Evolutionary conservation across 64 coral and sea anemone species (phyloP).

Genomic region (Acropora yongei): DNA sequence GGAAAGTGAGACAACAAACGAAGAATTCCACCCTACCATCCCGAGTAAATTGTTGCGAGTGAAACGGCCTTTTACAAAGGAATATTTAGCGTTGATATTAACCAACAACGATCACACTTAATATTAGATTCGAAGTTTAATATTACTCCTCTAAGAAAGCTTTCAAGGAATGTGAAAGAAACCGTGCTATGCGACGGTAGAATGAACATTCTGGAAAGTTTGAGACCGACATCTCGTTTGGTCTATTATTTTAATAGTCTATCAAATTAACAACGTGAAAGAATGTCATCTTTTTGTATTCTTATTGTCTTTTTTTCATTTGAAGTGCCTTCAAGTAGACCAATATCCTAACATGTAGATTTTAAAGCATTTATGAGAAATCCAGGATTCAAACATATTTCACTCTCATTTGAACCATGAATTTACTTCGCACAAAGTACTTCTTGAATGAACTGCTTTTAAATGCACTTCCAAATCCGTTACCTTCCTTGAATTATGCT

Average conservation of each 20-base stretch:
- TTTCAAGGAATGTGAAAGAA: neutral
- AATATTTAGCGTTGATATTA: neutral
- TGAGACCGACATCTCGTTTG: neutral
- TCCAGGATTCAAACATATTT: neutral
- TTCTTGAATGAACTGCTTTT: too few species aligned
- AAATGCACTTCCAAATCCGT: neutral
- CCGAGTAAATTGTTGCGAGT: neutral
- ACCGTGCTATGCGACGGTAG: neutral
- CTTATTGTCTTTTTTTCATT: neutral
- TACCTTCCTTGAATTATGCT: neutral
- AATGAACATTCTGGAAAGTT: neutral
- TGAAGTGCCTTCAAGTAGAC: neutral
- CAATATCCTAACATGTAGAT: constrained; percentile 1
- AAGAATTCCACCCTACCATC: too few species aligned
- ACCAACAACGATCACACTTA: neutral
- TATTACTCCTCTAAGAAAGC: neutral
- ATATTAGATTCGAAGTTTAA: neutral
- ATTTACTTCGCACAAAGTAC: too few species aligned
- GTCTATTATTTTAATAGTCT: neutral
- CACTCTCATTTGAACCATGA: neutral
- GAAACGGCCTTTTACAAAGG: neutral
- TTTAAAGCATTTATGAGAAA: too few species aligned
- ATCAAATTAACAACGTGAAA: too few species aligned
- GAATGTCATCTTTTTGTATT: neutral
- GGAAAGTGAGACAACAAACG: too few species aligned